Percentiles rank a stretch among this genome's conserved stretches.
Evolutionary conservation across 2,797 vertebrate species (phyloP).

Genomic region (Tenualosa thibaudeaui): DNA sequence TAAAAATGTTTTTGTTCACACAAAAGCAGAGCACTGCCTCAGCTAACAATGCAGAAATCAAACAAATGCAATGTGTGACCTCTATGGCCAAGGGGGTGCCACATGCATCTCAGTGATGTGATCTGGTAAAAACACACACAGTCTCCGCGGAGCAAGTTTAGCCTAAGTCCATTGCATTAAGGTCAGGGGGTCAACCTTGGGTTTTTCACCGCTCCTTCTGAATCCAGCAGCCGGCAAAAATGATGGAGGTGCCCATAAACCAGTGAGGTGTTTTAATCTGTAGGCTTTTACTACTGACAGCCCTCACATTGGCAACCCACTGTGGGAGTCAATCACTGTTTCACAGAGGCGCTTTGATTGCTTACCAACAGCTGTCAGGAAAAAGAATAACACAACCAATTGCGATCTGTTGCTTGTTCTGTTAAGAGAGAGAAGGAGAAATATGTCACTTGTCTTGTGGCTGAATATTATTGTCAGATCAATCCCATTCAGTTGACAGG

Average conservation of each 20-base stretch:
- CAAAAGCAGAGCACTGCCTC: neutral
- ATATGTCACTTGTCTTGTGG: neutral
- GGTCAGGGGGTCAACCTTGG: neutral
- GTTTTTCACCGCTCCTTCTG: neutral
- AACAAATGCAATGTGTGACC: neutral
- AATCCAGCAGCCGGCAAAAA: neutral
- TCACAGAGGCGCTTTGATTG: slow-evolving; percentile 11
- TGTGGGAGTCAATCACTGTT: slow-evolving; percentile 3
- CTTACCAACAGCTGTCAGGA: neutral
- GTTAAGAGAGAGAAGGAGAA: neutral
- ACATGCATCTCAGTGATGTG: neutral
- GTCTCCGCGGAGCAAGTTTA: neutral
- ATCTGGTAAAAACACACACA: neutral
- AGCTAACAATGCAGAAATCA: neutral
- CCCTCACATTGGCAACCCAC: neutral
- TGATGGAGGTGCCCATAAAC: neutral
- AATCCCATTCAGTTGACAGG: slow-evolving; percentile 11
- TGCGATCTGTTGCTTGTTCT: neutral
- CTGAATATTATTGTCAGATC: neutral
- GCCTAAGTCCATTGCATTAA: neutral
- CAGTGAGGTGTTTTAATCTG: slow-evolving; percentile 12
- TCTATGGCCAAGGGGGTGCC: neutral
- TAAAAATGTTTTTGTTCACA: neutral
- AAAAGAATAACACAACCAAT: neutral
- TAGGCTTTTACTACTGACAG: neutral